phyloP scores from a whole-genome alignment of 2,113 vertebrate genomes.

The Ariopsis seemanni region DNA sequence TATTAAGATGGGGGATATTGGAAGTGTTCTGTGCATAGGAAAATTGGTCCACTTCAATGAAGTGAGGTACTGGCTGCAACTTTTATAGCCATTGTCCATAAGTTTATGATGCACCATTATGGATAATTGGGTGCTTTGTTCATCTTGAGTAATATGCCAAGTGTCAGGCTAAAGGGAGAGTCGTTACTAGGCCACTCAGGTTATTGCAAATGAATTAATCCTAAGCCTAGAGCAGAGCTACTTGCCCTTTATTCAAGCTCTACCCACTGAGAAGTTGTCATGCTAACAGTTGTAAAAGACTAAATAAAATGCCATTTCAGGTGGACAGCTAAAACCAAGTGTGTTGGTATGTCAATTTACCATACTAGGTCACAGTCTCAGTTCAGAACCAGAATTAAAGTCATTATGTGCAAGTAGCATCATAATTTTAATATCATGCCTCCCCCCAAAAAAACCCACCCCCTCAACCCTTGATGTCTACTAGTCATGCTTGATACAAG shows the following conservation, averaged over 20 bases:
- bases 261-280: background rate
- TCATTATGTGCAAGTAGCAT: too few species aligned
- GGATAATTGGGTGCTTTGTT: background rate
- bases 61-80: background rate
- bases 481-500: too few species aligned
- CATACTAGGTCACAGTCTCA: too few species aligned
- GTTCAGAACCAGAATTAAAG: background rate
- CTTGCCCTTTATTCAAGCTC: background rate
- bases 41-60: background rate
- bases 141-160: background rate
- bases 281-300: background rate
- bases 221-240: background rate
- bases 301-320: conserved; percentile 16
- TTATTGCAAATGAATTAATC: background rate
- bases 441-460: too few species aligned
- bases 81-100: too few species aligned
- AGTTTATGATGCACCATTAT: background rate
- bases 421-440: too few species aligned
- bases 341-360: background rate
- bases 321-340: background rate
- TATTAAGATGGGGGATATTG: background rate
- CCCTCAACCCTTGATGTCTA: too few species aligned
- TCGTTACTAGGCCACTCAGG: conserved; percentile 9
- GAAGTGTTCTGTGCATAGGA: conserved; percentile 23
- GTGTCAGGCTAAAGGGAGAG: background rate